Percentiles rank a stretch among this genome's conserved stretches.
Evolutionary conservation across 2,113 vertebrate genomes (phyloP).

Genomic region (Laticauda laticaudata): DNA sequence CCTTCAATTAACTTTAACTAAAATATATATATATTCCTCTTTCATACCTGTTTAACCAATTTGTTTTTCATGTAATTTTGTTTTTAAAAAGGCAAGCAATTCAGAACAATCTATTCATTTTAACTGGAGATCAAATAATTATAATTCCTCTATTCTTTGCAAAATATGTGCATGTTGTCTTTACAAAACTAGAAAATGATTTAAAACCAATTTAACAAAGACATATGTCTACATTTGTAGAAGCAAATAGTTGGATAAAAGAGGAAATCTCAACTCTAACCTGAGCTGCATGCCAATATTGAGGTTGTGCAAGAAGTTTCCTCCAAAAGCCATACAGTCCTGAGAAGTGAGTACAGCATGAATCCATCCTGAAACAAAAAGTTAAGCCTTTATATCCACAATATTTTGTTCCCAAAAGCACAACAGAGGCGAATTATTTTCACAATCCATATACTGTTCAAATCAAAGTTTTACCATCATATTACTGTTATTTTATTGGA

Average conservation of each 20-base stretch:
- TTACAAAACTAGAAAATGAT: slow-evolving; percentile 39
- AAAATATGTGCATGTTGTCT: slow-evolving; percentile 13
- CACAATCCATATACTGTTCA: background rate
- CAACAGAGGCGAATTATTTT: background rate
- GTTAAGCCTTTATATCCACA: slow-evolving; percentile 5
- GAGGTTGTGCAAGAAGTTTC: slow-evolving; percentile 99
- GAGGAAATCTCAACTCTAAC: slow-evolving; percentile 64
- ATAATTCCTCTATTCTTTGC: background rate
- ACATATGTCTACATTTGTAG: slow-evolving; percentile 30
- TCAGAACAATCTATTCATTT: slow-evolving; percentile 29
- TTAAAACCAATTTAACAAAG: slow-evolving; percentile 29
- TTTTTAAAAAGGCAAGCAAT: slow-evolving; percentile 18
- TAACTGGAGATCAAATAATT: slow-evolving; percentile 39
- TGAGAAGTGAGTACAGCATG: slow-evolving; percentile 98
- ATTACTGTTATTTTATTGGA: background rate
- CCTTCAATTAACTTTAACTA: slow-evolving; percentile 10
- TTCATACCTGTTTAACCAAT: slow-evolving; percentile 39
- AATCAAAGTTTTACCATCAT: background rate
- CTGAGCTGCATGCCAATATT: slow-evolving; percentile 99
- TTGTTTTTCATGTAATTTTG: slow-evolving; percentile 29
- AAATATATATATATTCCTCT: slow-evolving; percentile 21
- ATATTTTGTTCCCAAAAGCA: background rate
- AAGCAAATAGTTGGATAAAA: slow-evolving; percentile 17
- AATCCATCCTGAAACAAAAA: slow-evolving; percentile 90
- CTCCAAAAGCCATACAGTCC: slow-evolving; percentile 99